phyloP scores from a whole-genome alignment of 1,140 invertebrate genomes.

The Eurosta solidaginis region DNA sequence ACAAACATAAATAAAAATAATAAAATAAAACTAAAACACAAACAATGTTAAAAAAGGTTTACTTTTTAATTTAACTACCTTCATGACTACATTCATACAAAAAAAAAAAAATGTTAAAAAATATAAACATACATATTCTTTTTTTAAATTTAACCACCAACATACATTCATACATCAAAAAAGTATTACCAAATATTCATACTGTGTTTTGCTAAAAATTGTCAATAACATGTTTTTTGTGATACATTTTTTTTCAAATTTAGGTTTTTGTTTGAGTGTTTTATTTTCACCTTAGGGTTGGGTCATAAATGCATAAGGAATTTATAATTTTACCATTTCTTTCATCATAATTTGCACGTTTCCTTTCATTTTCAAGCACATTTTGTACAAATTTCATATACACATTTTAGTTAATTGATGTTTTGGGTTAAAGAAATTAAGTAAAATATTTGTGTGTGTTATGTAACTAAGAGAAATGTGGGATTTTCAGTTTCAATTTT shows the following conservation, averaged over 20 bases:
- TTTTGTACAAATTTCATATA: conserved; percentile 15
- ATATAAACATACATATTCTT: too few relatives aligned
- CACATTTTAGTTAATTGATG: background rate
- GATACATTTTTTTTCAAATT: background rate
- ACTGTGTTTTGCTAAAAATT: conserved; percentile 54
- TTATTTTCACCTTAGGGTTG: conserved; percentile 13
- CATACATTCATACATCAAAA: background rate
- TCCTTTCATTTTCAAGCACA: conserved; percentile 36
- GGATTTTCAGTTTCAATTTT: background rate
- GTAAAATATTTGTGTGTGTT: conserved; percentile 12
- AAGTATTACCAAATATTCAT: conserved; percentile 40
- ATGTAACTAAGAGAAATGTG: conserved; percentile 17
- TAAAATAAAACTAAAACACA: too few relatives aligned
- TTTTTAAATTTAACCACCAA: too few relatives aligned
- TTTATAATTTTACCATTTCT: background rate
- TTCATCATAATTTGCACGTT: conserved; percentile 29
- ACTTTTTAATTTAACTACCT: too few relatives aligned
- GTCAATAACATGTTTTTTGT: conserved; percentile 33
- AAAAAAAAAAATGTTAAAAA: too few relatives aligned
- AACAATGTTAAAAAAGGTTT: too few relatives aligned
- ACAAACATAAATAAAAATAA: too few relatives aligned
- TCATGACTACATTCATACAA: too few relatives aligned
- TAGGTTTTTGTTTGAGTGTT: conserved; percentile 31
- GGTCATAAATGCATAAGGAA: too few relatives aligned
- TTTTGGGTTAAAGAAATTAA: conserved; percentile 7